These are phyloP conservation scores for Ypsolopha scabrella DNA, from an alignment of 2,888 invertebrate species.

Conservation along the genomic window DNA sequence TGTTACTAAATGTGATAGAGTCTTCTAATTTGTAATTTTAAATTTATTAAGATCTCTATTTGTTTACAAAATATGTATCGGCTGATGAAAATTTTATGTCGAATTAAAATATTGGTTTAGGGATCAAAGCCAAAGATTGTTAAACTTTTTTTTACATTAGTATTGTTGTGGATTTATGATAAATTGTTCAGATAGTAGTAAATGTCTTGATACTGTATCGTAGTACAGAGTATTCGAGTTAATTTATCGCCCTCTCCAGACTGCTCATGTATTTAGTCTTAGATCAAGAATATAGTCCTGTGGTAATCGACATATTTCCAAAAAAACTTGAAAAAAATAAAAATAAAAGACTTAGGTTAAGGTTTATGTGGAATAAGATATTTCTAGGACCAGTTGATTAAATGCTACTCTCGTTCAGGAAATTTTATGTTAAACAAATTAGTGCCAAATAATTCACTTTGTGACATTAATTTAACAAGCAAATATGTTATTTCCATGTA, in stretches of 20 bases:
- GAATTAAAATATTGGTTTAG: constrained; percentile 76
- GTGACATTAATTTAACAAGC: neutral
- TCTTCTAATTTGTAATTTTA: constrained; percentile 59
- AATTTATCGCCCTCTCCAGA: constrained; percentile 65
- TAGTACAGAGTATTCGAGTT: constrained; percentile 49
- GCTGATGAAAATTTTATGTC: constrained; percentile 49
- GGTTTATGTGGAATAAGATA: constrained; percentile 50
- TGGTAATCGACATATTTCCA: constrained; percentile 57
- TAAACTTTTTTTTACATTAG: constrained; percentile 71
- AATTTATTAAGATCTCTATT: constrained; percentile 56
- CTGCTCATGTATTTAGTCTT: constrained; percentile 62
- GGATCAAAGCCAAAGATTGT: constrained; percentile 89
- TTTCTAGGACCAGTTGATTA: constrained; percentile 54
- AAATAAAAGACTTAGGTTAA: constrained; percentile 31
- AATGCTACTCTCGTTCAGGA: constrained; percentile 21
- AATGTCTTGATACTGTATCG: constrained; percentile 48
- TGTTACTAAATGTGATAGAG: constrained; percentile 67
- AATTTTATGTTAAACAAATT: constrained; percentile 6
- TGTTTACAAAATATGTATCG: constrained; percentile 50
- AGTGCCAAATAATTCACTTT: constrained; percentile 41
- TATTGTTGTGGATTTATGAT: constrained; percentile 66
- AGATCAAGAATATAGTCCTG: constrained; percentile 52
- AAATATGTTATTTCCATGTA: neutral
- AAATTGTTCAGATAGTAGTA: constrained; percentile 62
- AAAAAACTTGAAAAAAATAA: constrained; percentile 49